Percentiles rank a stretch among this genome's conserved stretches.
Conservation (phyloP, 1,140 invertebrate genomes). For the Vanessa tameamea region DNA sequence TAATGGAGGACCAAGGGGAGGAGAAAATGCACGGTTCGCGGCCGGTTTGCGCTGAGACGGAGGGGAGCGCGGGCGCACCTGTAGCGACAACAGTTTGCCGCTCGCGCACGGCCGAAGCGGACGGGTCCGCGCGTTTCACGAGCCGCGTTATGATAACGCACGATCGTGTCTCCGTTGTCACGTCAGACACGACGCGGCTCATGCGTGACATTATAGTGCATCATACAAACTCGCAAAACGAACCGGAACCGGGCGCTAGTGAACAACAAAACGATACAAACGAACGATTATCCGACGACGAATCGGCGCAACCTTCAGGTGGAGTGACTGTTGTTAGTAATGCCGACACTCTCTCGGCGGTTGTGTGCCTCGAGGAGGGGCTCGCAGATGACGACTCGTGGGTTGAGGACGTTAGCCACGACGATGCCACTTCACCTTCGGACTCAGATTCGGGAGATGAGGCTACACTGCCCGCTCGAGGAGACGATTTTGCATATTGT, state of each 20-base stretch:
- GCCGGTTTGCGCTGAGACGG: slow-evolving; percentile 74
- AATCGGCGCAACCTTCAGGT: slow-evolving; percentile 68
- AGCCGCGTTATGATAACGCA: slow-evolving; percentile 94
- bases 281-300: slow-evolving; percentile 71
- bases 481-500: slow-evolving; percentile 91
- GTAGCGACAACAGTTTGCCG: slow-evolving; percentile 76
- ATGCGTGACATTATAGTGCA: slow-evolving; percentile 82
- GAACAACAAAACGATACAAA: slow-evolving; percentile 61
- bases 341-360: slow-evolving; percentile 83
- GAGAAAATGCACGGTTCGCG: slow-evolving; percentile 76
- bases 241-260: slow-evolving; percentile 59
- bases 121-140: slow-evolving; percentile 86
- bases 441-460: slow-evolving; percentile 83
- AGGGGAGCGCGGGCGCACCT: slow-evolving; percentile 80
- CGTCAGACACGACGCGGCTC: slow-evolving; percentile 86
- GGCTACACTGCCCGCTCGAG: slow-evolving; percentile 83
- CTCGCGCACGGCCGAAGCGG: slow-evolving; percentile 78
- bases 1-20: slow-evolving; percentile 70
- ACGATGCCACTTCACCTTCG: slow-evolving; percentile 82
- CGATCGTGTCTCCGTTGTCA: slow-evolving; percentile 86
- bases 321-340: slow-evolving; percentile 84
- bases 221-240: slow-evolving; percentile 80
- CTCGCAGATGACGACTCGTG: slow-evolving; percentile 92
- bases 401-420: slow-evolving; percentile 91
- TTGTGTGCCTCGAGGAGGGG: slow-evolving; percentile 90